Conservation (phyloP, 2,113 vertebrate species). For the Engraulis encrasicolus region DNA sequence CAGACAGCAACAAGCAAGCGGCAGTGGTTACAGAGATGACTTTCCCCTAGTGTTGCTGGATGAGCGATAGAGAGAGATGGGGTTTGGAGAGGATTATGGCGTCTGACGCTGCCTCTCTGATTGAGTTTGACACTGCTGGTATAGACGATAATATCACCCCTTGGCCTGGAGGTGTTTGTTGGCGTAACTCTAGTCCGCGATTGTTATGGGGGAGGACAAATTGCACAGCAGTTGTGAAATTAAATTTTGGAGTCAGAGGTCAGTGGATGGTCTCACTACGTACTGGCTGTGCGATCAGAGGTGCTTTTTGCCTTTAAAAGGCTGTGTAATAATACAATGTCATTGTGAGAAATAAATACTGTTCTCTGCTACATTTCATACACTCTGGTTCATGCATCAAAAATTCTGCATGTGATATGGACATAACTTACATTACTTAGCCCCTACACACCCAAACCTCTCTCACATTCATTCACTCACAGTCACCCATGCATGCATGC, state of each 20-base stretch:
- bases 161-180: constrained; percentile 10
- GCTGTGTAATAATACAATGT: neutral
- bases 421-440: too few species aligned
- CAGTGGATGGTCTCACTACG: neutral
- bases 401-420: too few species aligned
- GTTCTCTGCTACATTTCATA: too few species aligned
- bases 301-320: neutral
- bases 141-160: constrained; percentile 7
- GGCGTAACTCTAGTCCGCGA: neutral
- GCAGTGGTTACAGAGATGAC: neutral
- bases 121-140: constrained; percentile 8
- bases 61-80: neutral
- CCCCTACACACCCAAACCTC: too few species aligned
- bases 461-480: too few species aligned
- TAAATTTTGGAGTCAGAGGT: neutral
- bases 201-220: neutral
- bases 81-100: neutral
- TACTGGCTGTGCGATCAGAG: neutral
- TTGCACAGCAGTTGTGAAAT: neutral
- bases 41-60: neutral
- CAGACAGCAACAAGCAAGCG: neutral
- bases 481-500: too few species aligned
- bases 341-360: neutral
- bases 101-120: neutral
- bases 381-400: too few species aligned